phyloP scores from a whole-genome alignment of 2,888 invertebrate genomes.

The Heliconius ethilla region DNA sequence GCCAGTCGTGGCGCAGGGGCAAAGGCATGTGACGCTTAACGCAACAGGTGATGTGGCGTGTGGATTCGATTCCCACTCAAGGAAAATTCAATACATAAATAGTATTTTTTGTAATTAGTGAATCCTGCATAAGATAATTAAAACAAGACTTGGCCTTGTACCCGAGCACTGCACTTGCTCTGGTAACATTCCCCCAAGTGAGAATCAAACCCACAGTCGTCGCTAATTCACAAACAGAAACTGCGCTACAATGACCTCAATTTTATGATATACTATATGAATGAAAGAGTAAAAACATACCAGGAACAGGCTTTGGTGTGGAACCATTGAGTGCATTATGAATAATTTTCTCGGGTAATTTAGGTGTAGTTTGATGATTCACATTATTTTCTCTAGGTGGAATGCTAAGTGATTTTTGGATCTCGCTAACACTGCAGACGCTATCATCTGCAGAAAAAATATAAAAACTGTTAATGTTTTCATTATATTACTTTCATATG shows the following conservation, averaged over 20 bases:
- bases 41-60: too few species aligned
- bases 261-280: slow-evolving; percentile 31
- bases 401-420: slow-evolving; percentile 68
- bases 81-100: too few species aligned
- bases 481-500: neutral
- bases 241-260: neutral
- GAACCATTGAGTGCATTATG: slow-evolving; percentile 73
- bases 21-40: too few species aligned
- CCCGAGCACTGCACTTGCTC: too few species aligned
- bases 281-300: slow-evolving; percentile 62
- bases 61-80: too few species aligned
- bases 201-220: neutral
- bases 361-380: slow-evolving; percentile 63
- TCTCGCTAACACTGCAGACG: slow-evolving; percentile 68
- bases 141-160: too few species aligned
- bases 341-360: slow-evolving; percentile 68
- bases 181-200: neutral
- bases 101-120: neutral
- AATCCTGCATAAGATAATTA: neutral
- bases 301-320: slow-evolving; percentile 71
- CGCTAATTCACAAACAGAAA: neutral
- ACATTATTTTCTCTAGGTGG: slow-evolving; percentile 64
- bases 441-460: slow-evolving; percentile 77
- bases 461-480: slow-evolving; percentile 33
- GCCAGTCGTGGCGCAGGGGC: too few species aligned